These are phyloP conservation scores for Cololabis saira DNA, from an alignment of 2,113 vertebrate genomes.

Conservation along the genomic window DNA sequence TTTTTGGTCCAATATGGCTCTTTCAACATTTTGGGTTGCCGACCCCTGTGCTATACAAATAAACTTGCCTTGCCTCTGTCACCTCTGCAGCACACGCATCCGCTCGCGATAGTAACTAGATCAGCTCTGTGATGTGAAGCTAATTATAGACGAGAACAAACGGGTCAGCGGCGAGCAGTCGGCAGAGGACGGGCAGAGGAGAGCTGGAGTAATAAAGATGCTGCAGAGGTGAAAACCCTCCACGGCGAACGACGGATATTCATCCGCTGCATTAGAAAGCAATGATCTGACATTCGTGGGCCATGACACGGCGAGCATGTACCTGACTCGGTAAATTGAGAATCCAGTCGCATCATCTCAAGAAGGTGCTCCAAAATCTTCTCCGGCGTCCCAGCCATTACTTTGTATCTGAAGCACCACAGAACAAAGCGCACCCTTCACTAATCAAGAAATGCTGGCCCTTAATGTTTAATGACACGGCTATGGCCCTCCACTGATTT, in stretches of 20 bases:
- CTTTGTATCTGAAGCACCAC: slow-evolving; percentile 87
- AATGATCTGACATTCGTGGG: slow-evolving; percentile 20
- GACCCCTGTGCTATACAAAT: too few species aligned
- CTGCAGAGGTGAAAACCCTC: slow-evolving; percentile 31
- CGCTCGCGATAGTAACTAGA: slow-evolving; percentile 59
- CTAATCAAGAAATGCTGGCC: slow-evolving; percentile 66
- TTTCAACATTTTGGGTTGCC: too few species aligned
- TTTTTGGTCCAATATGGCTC: too few species aligned
- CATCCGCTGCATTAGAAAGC: slow-evolving; percentile 18
- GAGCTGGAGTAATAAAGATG: slow-evolving; percentile 19
- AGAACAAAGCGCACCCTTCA: slow-evolving; percentile 62
- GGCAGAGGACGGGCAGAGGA: slow-evolving; percentile 32
- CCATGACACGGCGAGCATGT: slow-evolving; percentile 26
- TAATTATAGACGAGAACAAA: slow-evolving; percentile 67
- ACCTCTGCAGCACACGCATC: slow-evolving; percentile 52
- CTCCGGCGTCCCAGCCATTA: slow-evolving; percentile 97
- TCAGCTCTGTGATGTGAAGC: slow-evolving; percentile 59
- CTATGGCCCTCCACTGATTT: slow-evolving; percentile 47
- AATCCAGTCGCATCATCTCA: slow-evolving; percentile 94
- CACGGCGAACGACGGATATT: slow-evolving; percentile 25
- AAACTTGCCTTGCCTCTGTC: too few species aligned
- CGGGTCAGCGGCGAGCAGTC: slow-evolving; percentile 51
- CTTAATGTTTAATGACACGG: slow-evolving; percentile 46
- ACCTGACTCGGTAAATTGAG: slow-evolving; percentile 89
- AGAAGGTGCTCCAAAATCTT: slow-evolving; percentile 99